Conservation (phyloP, 2,113 vertebrate species). For the Cyprinodon variegatus region DNA sequence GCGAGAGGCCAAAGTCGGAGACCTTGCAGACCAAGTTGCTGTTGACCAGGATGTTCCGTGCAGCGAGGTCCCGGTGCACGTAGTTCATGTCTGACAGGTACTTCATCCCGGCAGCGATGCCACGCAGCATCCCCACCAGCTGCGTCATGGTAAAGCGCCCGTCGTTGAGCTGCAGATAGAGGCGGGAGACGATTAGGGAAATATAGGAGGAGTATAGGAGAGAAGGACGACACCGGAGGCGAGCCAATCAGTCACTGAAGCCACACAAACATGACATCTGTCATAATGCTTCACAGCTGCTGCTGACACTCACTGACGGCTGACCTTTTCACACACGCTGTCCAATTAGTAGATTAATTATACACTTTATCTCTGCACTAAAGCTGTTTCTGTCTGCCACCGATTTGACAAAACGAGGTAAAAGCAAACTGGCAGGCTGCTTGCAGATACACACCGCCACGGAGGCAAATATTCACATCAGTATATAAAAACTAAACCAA, state of each 20-base stretch:
- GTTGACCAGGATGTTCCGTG: constrained; percentile 96
- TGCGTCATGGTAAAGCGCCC: constrained; percentile 97
- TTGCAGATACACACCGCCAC: constrained; percentile 21
- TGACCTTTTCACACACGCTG: constrained; percentile 71
- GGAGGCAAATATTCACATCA: constrained; percentile 1
- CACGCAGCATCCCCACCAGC: constrained; percentile 95
- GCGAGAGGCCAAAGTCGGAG: constrained; percentile 94
- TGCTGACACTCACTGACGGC: constrained; percentile 58
- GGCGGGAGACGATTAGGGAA: constrained; percentile 6
- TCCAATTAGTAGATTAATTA: constrained; percentile 73
- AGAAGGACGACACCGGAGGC: constrained; percentile 30
- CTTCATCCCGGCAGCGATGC: constrained; percentile 96
- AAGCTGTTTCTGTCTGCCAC: constrained; percentile 36
- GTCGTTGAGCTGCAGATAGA: constrained; percentile 86
- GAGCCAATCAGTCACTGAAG: constrained; percentile 46
- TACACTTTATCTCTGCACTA: constrained; percentile 39
- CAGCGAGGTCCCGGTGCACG: constrained; percentile 93
- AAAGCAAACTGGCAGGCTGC: not conserved
- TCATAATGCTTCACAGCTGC: constrained; percentile 50
- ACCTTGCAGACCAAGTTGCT: constrained; percentile 99
- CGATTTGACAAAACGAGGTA: constrained; percentile 20
- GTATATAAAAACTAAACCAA: constrained; percentile 13
- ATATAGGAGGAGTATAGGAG: not conserved
- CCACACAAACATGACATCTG: constrained; percentile 67
- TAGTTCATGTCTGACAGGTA: constrained; percentile 99